phyloP scores from a whole-genome alignment of 2,797 vertebrate genomes.

The Oreochromis grahami region DNA sequence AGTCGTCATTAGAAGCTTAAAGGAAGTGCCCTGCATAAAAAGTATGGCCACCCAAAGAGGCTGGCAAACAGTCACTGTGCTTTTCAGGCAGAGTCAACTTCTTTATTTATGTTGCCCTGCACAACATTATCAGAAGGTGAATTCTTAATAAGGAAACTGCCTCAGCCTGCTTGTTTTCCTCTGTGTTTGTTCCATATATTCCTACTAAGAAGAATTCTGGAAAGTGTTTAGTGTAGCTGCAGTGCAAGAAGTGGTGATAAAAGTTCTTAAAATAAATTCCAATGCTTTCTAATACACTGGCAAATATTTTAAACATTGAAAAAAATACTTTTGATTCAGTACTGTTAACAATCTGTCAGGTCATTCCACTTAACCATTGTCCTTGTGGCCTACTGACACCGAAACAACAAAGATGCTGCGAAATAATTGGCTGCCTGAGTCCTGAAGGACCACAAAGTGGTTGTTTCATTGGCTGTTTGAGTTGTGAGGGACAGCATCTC shows the following conservation, averaged over 20 bases:
- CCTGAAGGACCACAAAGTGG: background rate
- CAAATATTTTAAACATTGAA: background rate
- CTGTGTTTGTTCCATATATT: background rate
- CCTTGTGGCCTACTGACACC: constrained; percentile 27
- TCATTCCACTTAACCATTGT: constrained; percentile 16
- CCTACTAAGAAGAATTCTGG: background rate
- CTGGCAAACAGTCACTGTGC: constrained; percentile 63
- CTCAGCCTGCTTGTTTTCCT: background rate
- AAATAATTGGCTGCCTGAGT: constrained; percentile 9
- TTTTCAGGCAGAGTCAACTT: constrained; percentile 64
- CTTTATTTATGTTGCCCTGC: constrained; percentile 56
- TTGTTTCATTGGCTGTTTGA: constrained; percentile 23
- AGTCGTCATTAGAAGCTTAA: constrained; percentile 81
- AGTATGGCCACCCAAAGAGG: constrained; percentile 82
- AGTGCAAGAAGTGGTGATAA: background rate
- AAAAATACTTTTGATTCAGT: background rate
- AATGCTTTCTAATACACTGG: background rate
- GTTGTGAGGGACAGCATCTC: constrained; percentile 17
- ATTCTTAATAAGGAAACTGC: constrained; percentile 4
- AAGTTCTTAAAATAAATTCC: background rate
- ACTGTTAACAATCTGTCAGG: constrained; percentile 12
- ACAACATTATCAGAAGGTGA: constrained; percentile 44
- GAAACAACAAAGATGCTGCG: constrained; percentile 14
- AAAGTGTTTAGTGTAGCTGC: background rate
- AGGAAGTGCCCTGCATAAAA: constrained; percentile 74